Evolutionary conservation across 2,888 invertebrate species (phyloP).

Genomic region (Archaeoteleia sp.): DNA sequence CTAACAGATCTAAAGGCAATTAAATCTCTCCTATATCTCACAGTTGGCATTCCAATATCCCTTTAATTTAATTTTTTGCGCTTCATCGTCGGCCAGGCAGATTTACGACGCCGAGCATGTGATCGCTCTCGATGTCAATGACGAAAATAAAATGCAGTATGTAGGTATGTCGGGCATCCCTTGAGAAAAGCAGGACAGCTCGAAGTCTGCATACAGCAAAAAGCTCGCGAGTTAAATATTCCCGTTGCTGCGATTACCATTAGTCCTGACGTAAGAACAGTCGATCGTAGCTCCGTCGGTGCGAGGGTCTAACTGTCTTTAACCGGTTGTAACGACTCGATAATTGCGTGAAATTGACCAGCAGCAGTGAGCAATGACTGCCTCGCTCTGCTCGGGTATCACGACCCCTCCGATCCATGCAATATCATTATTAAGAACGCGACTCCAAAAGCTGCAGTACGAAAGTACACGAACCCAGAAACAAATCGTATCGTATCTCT

Average conservation of each 20-base stretch:
- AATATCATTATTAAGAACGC: not conserved
- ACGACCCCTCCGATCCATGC: not conserved
- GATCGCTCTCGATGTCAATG: constrained; percentile 8
- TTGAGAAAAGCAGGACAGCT: constrained; percentile 1
- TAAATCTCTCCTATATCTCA: too few relatives aligned
- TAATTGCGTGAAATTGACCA: constrained; percentile 65
- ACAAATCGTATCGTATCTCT: too few relatives aligned
- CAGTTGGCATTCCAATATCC: too few relatives aligned
- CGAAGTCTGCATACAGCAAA: too few relatives aligned
- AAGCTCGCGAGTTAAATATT: too few relatives aligned
- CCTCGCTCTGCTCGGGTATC: not conserved
- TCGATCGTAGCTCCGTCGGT: too few relatives aligned
- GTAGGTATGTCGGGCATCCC: constrained; percentile 7
- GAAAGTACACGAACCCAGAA: too few relatives aligned
- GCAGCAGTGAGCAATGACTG: constrained; percentile 34
- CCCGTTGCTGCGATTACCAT: too few relatives aligned
- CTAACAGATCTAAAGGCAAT: too few relatives aligned
- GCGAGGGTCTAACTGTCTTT: constrained; percentile 59
- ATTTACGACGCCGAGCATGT: not conserved
- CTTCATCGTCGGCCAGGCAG: not conserved
- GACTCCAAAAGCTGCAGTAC: too few relatives aligned
- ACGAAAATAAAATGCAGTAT: constrained; percentile 8
- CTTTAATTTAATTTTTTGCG: too few relatives aligned
- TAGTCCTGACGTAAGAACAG: too few relatives aligned
- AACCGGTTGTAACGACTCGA: constrained; percentile 61